Evolutionary conservation across 2,888 invertebrate species (phyloP), one percentile per base, ranked within the genome.

Genomic region (Myopa testacea): DNA sequence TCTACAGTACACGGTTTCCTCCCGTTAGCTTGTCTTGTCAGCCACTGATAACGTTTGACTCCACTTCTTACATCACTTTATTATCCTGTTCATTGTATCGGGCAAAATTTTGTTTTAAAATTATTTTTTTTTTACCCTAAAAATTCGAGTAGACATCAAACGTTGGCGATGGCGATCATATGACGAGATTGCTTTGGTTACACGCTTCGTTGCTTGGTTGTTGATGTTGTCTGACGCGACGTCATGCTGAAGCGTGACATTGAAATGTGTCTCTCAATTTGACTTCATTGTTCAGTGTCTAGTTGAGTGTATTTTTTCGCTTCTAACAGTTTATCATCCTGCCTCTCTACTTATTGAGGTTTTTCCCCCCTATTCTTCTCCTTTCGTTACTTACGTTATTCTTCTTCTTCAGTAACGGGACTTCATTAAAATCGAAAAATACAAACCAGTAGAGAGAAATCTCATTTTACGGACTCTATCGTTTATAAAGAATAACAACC

Each of bases 101-200:
- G 6, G 5, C 68, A 26, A 19, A 68, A 40, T 68, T 68, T 38
- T n/a, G n/a, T 38, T 38, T 68, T 68, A 6, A 40, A 38, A n/a
- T 37, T 55, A 55, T 52, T 40, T 6, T 45, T 6, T 45, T 52
- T 52, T 73, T 73, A 50, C 73, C 69, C 26, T 70, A 63, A 74
- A 74, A 65, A 38, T 71, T 5, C 10, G n/a, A n/a, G 38, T 34
- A 52, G 38, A 26, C 74, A 16, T 60, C 73, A 62, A 40, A 58
- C 14, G 62, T 45, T 45, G 45, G 3, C 45, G 45, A 45, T 3
- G 45, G 45, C 45, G 4, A 45, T 45, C 52, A 50, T 10, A 52
- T 63, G 58, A 52, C 52, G 55, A 50, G 74, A 74, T 74, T 74
- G 74, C 74, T 74, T 74, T 74, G 74, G 74, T 74, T 74, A 74